Evolutionary conservation across 2,797 vertebrate species (phyloP).

Genomic region (Astyanax mexicanus): DNA sequence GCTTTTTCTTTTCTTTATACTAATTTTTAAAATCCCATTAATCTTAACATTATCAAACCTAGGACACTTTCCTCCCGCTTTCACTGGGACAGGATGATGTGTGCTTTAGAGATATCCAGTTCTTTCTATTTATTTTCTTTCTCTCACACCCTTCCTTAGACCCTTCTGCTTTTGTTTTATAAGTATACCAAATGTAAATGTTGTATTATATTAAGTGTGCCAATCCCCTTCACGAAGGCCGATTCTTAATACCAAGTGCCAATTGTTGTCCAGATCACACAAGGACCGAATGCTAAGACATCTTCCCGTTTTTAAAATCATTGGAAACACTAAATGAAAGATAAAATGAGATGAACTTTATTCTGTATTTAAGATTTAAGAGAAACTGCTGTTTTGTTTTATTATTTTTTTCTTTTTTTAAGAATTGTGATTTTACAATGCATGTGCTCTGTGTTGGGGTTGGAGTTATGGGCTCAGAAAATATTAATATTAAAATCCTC

Average conservation of each 20-base stretch:
- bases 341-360: conserved; percentile 72
- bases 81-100: conserved; percentile 72
- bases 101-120: conserved; percentile 69
- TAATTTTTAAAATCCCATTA: conserved; percentile 65
- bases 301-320: conserved; percentile 84
- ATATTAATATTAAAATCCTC: conserved; percentile 72
- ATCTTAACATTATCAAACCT: conserved; percentile 69
- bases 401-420: conserved; percentile 61
- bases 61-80: conserved; percentile 67
- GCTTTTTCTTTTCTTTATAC: conserved; percentile 34
- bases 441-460: conserved; percentile 87
- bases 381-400: conserved; percentile 81
- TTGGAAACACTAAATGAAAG: conserved; percentile 81
- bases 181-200: conserved; percentile 84
- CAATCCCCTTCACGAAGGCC: conserved; percentile 86
- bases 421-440: conserved; percentile 87
- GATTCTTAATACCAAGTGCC: conserved; percentile 89
- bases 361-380: conserved; percentile 83
- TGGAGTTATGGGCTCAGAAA: conserved; percentile 70
- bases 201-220: conserved; percentile 88
- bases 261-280: conserved; percentile 84
- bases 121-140: conserved; percentile 57
- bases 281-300: conserved; percentile 83
- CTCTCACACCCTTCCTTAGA: conserved; percentile 49
- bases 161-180: conserved; percentile 67